Conservation (phyloP, 2,888 invertebrate species). For the Tinea trinotella region DNA sequence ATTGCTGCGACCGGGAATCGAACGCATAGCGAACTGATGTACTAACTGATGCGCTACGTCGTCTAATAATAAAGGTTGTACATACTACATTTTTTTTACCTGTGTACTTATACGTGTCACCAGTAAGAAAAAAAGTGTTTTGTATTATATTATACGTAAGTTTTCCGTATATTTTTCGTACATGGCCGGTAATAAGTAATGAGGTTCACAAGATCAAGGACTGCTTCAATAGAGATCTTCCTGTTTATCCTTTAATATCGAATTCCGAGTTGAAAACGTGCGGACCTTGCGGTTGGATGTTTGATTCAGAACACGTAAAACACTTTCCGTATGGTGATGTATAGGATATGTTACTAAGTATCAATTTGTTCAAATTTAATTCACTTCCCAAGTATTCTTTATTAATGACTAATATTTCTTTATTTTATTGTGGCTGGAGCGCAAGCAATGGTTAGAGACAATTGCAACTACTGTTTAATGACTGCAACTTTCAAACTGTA, state of each 20-base stretch:
- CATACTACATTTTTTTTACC: no score
- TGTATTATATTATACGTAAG: background rate
- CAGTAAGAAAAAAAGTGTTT: background rate
- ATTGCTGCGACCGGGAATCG: no score
- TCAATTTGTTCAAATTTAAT: background rate
- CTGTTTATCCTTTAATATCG: constrained; percentile 53
- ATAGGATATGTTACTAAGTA: background rate
- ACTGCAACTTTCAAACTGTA: no score
- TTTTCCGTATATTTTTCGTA: background rate
- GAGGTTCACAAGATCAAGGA: constrained; percentile 30
- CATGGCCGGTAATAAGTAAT: constrained; percentile 5
- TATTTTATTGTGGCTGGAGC: no score
- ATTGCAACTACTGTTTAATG: no score
- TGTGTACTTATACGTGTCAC: no score
- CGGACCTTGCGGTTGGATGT: background rate
- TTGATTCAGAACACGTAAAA: constrained; percentile 12
- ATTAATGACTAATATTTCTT: no score
- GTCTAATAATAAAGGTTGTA: no score
- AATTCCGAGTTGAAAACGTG: constrained; percentile 23
- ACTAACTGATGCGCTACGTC: no score
- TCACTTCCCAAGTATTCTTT: no score
- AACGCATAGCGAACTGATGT: no score
- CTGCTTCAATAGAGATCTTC: constrained; percentile 48
- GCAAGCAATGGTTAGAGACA: no score
- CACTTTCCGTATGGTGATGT: background rate